Evolutionary conservation across 2,113 vertebrate species (phyloP), one percentile per base, ranked within the genome.

Genomic region (Psilopogon haemacephalus): DNA sequence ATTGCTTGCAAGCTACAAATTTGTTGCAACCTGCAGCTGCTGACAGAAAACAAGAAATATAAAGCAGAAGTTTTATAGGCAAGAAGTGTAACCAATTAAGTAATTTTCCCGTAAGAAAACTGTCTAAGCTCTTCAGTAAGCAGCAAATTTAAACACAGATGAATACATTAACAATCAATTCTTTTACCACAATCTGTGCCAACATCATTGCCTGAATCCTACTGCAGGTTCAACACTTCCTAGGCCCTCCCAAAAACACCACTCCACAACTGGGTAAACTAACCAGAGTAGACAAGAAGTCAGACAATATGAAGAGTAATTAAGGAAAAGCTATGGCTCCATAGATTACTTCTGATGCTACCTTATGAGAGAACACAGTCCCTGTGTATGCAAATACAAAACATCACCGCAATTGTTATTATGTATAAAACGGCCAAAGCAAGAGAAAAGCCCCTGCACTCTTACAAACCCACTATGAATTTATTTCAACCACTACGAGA

Each of bases 371-470:
- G 46, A 67, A 64, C 5, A 20, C 0, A 24, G 10, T 10, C 64
- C 28, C 63, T 42, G 54, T 8, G 6, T 5, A 26, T 9, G 14
- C 0, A 3, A 12, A 7, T 0, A 35, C 3, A 52, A 62, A 63
- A 55, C 3, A 27, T 23, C n/a, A 17, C 12, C 68, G 46, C 21
- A 37, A 9, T 2, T 0, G 1, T 0, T 0, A 9, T 2, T 0
- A 1, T 0, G 0, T 6, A 6, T 4, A 7, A 38, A 65, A 48
- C 0, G 8, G 67, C 37, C 16, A 19, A 67, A 38, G 32, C 28
- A 33, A 58, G 62, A 38, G 54, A 38, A 58, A 19, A 52, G 42
- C 15, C 15, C 60, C 67, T 32, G 27, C 37, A 11, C 20, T 7
- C 1, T 2, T n/a, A 62, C 21, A 18, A 11, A 15, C 26, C 38